These are phyloP conservation scores for Paramacrobiotus metropolitanus DNA, from an alignment of 1,140 invertebrate species.

Conservation along the genomic window DNA sequence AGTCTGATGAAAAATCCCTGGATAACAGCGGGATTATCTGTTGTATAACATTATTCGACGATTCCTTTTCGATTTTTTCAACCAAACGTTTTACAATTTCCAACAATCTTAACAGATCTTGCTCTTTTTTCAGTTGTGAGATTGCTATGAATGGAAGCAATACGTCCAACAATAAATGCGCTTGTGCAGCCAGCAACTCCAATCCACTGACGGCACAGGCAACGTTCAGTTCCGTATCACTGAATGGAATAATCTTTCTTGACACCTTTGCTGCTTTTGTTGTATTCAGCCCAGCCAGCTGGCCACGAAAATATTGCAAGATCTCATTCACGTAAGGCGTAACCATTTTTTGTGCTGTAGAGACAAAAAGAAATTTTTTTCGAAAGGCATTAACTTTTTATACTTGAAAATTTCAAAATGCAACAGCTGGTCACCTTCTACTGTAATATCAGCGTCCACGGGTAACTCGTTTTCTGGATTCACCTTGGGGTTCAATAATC, in stretches of 20 bases:
- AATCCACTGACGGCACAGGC: neutral
- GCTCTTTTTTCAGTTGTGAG: constrained; percentile 4
- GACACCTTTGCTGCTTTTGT: no score
- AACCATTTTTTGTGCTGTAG: constrained; percentile 40
- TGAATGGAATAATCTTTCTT: constrained; percentile 9
- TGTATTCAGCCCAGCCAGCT: neutral
- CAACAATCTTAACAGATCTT: constrained; percentile 10
- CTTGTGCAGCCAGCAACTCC: constrained; percentile 25
- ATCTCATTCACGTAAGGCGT: constrained; percentile 44
- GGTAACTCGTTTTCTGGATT: constrained; percentile 29
- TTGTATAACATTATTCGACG: neutral
- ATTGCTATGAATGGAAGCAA: constrained; percentile 41
- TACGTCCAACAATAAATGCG: constrained; percentile 39
- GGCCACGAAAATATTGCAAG: constrained; percentile 23
- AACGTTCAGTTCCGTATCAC: neutral
- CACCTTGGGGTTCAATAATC: constrained; percentile 39
- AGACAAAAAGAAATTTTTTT: no score
- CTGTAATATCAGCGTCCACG: constrained; percentile 12
- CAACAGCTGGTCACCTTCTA: constrained; percentile 16
- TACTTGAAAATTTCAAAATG: no score
- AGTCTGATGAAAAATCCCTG: neutral
- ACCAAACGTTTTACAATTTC: constrained; percentile 16
- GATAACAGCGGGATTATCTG: neutral
- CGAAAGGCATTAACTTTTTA: no score
- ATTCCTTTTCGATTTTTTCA: neutral